phyloP scores from a whole-genome alignment of 2,888 invertebrate species.

The Sinelater perroti region DNA sequence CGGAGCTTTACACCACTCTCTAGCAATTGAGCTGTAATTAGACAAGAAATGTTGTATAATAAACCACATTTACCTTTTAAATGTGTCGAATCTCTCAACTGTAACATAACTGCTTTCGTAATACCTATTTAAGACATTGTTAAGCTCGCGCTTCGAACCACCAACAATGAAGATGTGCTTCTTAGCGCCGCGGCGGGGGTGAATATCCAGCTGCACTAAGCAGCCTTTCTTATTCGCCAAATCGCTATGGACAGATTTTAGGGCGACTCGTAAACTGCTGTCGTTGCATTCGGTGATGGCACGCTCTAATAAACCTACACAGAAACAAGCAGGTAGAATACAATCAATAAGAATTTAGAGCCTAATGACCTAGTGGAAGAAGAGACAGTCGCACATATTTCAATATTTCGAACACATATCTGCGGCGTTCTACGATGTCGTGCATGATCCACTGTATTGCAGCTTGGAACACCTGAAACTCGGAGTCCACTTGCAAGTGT shows the following conservation, averaged over 20 bases:
- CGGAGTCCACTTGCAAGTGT: slow-evolving; percentile 85
- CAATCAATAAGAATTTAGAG: not conserved
- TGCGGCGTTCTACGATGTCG: slow-evolving; percentile 78
- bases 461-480: slow-evolving; percentile 88
- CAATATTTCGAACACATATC: slow-evolving; percentile 87
- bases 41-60: not conserved
- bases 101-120: slow-evolving; percentile 80
- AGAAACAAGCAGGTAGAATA: not conserved
- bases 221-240: slow-evolving; percentile 79
- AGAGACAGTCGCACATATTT: slow-evolving; percentile 83
- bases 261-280: slow-evolving; percentile 77
- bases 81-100: slow-evolving; percentile 80
- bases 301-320: slow-evolving; percentile 74
- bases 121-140: slow-evolving; percentile 74
- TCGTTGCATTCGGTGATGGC: slow-evolving; percentile 81
- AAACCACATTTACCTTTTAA: slow-evolving; percentile 66
- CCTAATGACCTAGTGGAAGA: slow-evolving; percentile 76
- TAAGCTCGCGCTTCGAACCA: slow-evolving; percentile 83
- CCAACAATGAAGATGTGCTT: slow-evolving; percentile 90
- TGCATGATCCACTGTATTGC: slow-evolving; percentile 89
- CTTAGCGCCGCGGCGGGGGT: slow-evolving; percentile 85
- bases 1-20: slow-evolving; percentile 82
- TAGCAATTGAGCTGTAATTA: slow-evolving; percentile 47
- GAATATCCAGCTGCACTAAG: slow-evolving; percentile 77
- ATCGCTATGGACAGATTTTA: slow-evolving; percentile 82